Base-by-base conservation (phyloP, 2,113 vertebrate species). In the Pelvicachromis taeniatus region DNA sequence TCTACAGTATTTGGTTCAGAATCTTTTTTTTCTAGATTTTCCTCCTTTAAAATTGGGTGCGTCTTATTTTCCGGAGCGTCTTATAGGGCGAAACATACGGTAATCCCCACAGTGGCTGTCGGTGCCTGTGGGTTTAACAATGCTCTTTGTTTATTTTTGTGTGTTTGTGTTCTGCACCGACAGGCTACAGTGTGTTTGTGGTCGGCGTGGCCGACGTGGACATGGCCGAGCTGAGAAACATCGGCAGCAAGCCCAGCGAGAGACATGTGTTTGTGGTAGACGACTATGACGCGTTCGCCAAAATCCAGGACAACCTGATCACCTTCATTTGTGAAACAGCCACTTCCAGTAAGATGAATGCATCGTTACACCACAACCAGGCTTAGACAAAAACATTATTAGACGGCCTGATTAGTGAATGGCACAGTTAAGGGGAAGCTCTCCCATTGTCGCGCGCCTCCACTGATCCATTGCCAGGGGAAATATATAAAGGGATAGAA, bases 271-370 rank as follows among this genome's bases (percentile, higher is more conserved):
- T 99, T 86, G 97, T 99, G 45, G 98, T 99, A 7, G 97, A 99
- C 61, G 97, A 99, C 92, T 99, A 99, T 17, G 98, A 99, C 26
- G 98, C 97, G 56, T 99, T 99, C 85, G 96, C 96, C 88, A 99
- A 99, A 95, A 99, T 99, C 87, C 97, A 99, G 90, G 99, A 99
- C 91, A 99, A 99, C 91, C 97, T 99, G 5, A 97, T 99, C 95
- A 99, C 98, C 4, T 99, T 99, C 94, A 97, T 99, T 89, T 99
- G 99, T 88, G 99, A 99, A 96, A 99, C 99, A 8, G 99, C 98
- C 93, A 99, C 98, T 80, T 99, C 99, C 92, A 97, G 98, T 99
- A 96, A 91, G 92, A 53, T 63, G 23, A 19, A 21, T 35, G 29
- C 48, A 16, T 29, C 19, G 52, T 10, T 26, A 16, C 45, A n/a